These are phyloP conservation scores for Tachycineta bicolor DNA, from an alignment of 2,113 vertebrate species.

Conservation along the genomic window DNA sequence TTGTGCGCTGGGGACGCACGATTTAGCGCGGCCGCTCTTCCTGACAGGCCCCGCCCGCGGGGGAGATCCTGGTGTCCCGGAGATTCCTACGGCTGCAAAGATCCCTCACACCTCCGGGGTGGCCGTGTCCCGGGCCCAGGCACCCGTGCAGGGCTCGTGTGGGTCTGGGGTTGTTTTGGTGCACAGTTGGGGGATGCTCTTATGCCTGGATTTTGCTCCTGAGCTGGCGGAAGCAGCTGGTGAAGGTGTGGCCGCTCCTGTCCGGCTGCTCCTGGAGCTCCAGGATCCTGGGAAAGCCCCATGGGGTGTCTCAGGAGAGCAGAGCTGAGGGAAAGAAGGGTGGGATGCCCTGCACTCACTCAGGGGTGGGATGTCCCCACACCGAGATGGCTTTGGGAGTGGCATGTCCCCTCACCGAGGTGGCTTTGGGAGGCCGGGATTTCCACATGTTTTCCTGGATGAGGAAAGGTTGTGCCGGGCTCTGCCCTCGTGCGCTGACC, in stretches of 20 bases:
- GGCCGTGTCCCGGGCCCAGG: fast-evolving
- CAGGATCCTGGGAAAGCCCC: not conserved
- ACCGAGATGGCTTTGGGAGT: not conserved
- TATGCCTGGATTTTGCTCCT: fast-evolving
- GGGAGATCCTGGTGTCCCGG: fast-evolving
- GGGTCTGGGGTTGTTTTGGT: not conserved
- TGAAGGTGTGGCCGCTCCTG: not conserved
- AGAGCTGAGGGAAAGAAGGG: not conserved
- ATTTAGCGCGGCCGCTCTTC: not conserved
- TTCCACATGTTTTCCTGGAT: fast-evolving
- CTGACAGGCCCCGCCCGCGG: not conserved
- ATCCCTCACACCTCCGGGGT: fast-evolving
- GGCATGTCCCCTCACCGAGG: fast-evolving
- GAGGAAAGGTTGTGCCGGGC: not conserved
- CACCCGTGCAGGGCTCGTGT: fast-evolving
- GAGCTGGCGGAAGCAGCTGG: not conserved
- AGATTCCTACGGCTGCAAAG: not conserved
- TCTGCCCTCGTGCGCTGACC: not conserved
- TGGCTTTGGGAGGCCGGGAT: not conserved
- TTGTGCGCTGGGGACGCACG: not conserved
- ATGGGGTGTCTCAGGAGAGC: not conserved
- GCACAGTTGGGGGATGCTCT: not conserved
- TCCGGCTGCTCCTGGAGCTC: not conserved
- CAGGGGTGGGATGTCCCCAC: no score
- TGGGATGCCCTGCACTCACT: not conserved